Percentiles rank a stretch among this genome's conserved stretches.
phyloP scores from a whole-genome alignment of 2,888 invertebrate genomes.

The Villa cingulata region DNA sequence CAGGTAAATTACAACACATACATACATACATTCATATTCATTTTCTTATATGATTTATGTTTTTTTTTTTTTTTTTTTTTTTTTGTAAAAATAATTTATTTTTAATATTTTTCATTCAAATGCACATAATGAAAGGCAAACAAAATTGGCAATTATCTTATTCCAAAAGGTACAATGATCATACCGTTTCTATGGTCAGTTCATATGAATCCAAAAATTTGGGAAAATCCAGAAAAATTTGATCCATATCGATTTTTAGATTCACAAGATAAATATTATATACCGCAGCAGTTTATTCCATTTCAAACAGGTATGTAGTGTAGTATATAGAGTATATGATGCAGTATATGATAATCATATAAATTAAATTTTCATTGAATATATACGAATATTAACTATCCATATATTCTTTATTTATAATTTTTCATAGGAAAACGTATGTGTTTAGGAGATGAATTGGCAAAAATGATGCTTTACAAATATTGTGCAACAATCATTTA shows the following conservation, averaged over 20 bases:
- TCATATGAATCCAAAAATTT: conserved; percentile 54
- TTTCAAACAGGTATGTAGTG: conserved; percentile 68
- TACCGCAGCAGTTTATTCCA: conserved; percentile 60
- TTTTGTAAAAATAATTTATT: too few relatives aligned
- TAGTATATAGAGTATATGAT: background rate
- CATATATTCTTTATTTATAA: too few relatives aligned
- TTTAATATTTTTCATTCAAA: too few relatives aligned
- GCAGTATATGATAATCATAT: too few relatives aligned
- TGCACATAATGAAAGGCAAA: conserved; percentile 38
- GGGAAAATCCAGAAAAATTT: conserved; percentile 54
- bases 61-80: background rate
- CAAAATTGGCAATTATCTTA: conserved; percentile 44
- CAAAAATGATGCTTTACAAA: conserved; percentile 53
- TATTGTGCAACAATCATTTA: conserved; percentile 50
- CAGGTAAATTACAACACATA: conserved; percentile 27
- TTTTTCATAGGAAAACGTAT: conserved; percentile 60
- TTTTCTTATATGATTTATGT: background rate
- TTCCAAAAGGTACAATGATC: conserved; percentile 59
- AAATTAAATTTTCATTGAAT: too few relatives aligned
- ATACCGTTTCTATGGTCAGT: conserved; percentile 71
- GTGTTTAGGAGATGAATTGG: conserved; percentile 75
- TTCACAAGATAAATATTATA: conserved; percentile 45
- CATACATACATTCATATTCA: too few relatives aligned
- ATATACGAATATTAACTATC: too few relatives aligned
- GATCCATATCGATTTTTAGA: conserved; percentile 56